These are phyloP conservation scores for Odocoileus virginianus DNA, from an alignment of 2,113 vertebrate species.

Conservation along the genomic window DNA sequence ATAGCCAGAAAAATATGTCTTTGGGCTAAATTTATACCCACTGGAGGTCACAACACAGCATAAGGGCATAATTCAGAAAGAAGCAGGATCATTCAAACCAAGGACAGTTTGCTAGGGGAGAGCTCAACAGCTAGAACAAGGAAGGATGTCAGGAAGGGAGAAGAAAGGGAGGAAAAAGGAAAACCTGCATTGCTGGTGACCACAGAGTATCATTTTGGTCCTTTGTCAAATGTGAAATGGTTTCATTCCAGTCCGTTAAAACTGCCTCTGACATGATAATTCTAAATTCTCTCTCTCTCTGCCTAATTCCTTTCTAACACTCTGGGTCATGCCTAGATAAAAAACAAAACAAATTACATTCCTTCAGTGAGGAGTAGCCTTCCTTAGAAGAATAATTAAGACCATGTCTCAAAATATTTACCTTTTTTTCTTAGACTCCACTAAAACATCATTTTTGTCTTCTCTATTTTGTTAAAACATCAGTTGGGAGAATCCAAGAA, in stretches of 20 bases:
- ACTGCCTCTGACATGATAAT: neutral
- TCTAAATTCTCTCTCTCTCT: neutral
- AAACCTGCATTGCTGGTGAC: neutral
- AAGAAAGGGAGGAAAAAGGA: neutral
- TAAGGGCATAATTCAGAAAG: neutral
- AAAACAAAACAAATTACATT: slow-evolving; percentile 23
- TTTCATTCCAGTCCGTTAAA: neutral
- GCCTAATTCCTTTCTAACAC: neutral
- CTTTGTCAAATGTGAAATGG: neutral
- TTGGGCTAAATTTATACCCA: neutral
- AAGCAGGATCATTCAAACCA: slow-evolving; percentile 33
- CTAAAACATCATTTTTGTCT: neutral
- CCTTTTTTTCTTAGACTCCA: neutral
- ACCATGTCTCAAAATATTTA: slow-evolving; percentile 21
- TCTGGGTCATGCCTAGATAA: neutral
- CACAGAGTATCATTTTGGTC: neutral
- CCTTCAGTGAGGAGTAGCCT: neutral
- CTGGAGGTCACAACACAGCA: slow-evolving; percentile 18
- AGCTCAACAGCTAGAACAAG: neutral
- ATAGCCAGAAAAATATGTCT: slow-evolving; percentile 45
- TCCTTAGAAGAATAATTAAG: neutral
- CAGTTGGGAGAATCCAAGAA: neutral
- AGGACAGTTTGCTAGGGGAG: neutral
- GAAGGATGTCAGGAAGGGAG: neutral
- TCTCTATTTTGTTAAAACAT: neutral